Base-by-base conservation (phyloP, 2,888 invertebrate genomes). In the Cephus runcator region DNA sequence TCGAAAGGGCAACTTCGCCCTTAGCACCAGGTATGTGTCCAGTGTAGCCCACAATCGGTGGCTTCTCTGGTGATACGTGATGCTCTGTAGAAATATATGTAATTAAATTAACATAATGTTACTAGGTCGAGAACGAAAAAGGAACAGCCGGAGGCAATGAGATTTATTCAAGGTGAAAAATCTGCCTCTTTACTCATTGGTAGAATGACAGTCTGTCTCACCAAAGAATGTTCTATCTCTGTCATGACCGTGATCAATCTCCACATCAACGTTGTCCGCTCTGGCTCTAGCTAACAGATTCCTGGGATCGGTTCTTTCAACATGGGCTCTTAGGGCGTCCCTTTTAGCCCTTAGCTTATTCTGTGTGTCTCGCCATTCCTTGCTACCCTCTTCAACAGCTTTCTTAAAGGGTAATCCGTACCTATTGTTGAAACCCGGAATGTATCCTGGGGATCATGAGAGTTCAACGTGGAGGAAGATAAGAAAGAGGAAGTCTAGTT, bases 41-140 rank as follows among this genome's bases (percentile, higher is more conserved):
- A 0, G 95, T 95, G 90, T 95, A 95, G 12, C 95, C 95, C 0
- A 95, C 94, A 85, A 95, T 95, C 30, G 95, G 95, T 33, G 95
- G 95, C 84, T 93, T 93, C 87, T 95, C 95, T 0, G 95, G 93
- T 11, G 95, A 94, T 81, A 94, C 93, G 90, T 92, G 91, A 83
- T 94, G 94, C 85, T 94, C 95, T 77, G 79, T 79, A 75, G 77
- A 79, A 81, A 84, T 73, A 75, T 76, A 40, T 33, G 23, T 76
- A 30, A 71, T 71, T 71, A 71, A 23, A 56, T 56, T 15, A 23
- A 23, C 23, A 56, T 56, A 56, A 56, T 56, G 56, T 56, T 56
- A 56, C 56, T 56, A 15, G 56, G 23, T 23, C 56, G 23, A 56
- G 56, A 56, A 56, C 56, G 23, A 56, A 56, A 56, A 56, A 56